Conservation (phyloP, 2,113 vertebrate genomes). For the Corvus hawaiiensis region DNA sequence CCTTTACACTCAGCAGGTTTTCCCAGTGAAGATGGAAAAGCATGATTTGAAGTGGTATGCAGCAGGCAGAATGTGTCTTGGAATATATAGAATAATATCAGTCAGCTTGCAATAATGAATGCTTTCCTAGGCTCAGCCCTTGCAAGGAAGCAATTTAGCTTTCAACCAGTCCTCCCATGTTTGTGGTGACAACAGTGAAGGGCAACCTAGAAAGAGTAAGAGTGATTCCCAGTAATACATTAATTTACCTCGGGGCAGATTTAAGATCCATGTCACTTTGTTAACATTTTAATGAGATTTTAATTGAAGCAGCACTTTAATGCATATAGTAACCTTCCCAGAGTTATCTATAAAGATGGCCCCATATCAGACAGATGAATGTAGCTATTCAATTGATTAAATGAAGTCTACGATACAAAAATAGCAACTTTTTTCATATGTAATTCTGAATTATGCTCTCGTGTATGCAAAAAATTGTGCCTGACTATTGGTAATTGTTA, state of each 20-base stretch:
- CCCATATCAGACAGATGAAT: constrained; percentile 74
- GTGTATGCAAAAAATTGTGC: constrained; percentile 60
- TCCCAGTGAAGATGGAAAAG: not conserved
- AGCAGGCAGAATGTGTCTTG: not conserved
- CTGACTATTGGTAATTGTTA: constrained; percentile 67
- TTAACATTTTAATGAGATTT: constrained; percentile 42
- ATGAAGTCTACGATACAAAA: constrained; percentile 16
- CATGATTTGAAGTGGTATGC: not conserved
- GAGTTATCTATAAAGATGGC: constrained; percentile 53
- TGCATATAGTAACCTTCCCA: constrained; percentile 52
- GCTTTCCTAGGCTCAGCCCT: not conserved
- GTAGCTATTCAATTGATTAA: constrained; percentile 65
- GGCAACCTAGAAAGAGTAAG: not conserved
- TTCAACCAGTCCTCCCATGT: not conserved
- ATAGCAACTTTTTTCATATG: constrained; percentile 27
- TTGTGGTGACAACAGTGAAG: not conserved
- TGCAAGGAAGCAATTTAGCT: not conserved
- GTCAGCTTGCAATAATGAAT: not conserved
- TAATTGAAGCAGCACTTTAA: constrained; percentile 73
- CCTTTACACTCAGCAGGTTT: not conserved
- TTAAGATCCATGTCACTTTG: constrained; percentile 28
- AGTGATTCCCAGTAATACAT: not conserved
- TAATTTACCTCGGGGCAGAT: constrained; percentile 22
- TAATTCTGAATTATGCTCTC: constrained; percentile 58
- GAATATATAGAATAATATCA: not conserved